Percentiles rank a stretch among this genome's conserved stretches.
phyloP scores from a whole-genome alignment of 2,797 vertebrate species.

The Forpus xanthops region DNA sequence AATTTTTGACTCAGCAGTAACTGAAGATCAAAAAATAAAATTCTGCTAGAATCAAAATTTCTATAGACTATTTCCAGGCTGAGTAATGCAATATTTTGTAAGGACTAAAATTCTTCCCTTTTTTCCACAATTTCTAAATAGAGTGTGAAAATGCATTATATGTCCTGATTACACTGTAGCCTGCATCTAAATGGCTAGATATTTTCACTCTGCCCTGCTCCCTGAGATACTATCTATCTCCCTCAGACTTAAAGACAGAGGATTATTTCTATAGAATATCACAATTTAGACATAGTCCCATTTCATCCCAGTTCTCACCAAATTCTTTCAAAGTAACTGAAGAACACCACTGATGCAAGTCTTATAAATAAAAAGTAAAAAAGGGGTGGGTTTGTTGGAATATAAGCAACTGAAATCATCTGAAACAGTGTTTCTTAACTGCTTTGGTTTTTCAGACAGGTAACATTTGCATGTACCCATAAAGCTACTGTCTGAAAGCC shows the following conservation, averaged over 20 bases:
- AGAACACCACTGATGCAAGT: background rate
- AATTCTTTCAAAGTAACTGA: constrained; percentile 4
- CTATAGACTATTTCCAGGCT: background rate
- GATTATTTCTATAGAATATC: background rate
- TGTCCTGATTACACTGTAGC: background rate
- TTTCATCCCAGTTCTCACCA: background rate
- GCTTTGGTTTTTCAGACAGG: background rate
- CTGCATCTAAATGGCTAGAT: background rate
- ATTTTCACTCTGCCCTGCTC: background rate
- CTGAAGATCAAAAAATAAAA: background rate
- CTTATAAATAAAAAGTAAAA: background rate
- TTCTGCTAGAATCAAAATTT: background rate
- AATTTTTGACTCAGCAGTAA: background rate
- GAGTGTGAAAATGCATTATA: background rate
- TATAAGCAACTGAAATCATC: background rate
- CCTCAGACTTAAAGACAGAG: background rate
- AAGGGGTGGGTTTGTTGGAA: background rate
- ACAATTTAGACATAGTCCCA: background rate
- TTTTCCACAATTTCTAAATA: background rate
- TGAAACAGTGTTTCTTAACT: background rate
- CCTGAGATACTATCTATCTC: background rate
- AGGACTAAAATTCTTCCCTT: background rate
- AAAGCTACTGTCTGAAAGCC: background rate
- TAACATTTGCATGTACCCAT: background rate
- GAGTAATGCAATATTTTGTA: background rate